Conservation (phyloP, 2,113 vertebrate genomes). For the Hypocryptadius cinnamomeus region DNA sequence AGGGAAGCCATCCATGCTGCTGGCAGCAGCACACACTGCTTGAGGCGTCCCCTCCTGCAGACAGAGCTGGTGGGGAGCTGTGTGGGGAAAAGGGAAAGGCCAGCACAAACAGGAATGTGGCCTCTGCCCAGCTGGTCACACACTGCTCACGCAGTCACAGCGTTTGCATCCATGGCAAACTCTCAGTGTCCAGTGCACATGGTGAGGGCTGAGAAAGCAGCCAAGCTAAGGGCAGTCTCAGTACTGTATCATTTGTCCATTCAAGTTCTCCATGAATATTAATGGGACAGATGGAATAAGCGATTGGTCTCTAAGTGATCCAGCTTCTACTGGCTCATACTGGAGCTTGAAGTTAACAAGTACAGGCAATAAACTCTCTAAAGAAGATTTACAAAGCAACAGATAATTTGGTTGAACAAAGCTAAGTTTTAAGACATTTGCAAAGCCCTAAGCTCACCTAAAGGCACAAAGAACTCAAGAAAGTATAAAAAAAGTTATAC, state of each 20-base stretch:
- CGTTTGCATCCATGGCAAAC: background rate
- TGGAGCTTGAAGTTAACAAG: background rate
- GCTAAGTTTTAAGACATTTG: background rate
- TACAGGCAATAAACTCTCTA: background rate
- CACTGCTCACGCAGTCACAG: background rate
- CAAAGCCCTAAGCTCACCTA: slow-evolving; percentile 19
- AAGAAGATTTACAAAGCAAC: background rate
- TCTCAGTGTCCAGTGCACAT: background rate
- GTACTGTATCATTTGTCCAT: background rate
- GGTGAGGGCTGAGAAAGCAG: background rate
- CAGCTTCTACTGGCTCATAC: background rate
- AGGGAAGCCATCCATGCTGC: background rate
- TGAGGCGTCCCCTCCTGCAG: background rate
- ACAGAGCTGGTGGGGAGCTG: background rate
- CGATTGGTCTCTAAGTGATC: background rate
- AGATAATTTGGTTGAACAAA: slow-evolving; percentile 4
- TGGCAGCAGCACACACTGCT: background rate
- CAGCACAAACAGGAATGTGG: background rate
- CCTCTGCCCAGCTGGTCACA: background rate
- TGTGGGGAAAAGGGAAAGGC: background rate
- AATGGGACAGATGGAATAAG: background rate
- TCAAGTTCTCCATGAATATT: background rate
- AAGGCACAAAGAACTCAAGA: slow-evolving; percentile 60
- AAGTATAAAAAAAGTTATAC: slow-evolving; percentile 71
- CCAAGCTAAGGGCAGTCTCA: background rate